Base-by-base conservation (phyloP, 2,888 invertebrate genomes). In the Erebia ligea region DNA sequence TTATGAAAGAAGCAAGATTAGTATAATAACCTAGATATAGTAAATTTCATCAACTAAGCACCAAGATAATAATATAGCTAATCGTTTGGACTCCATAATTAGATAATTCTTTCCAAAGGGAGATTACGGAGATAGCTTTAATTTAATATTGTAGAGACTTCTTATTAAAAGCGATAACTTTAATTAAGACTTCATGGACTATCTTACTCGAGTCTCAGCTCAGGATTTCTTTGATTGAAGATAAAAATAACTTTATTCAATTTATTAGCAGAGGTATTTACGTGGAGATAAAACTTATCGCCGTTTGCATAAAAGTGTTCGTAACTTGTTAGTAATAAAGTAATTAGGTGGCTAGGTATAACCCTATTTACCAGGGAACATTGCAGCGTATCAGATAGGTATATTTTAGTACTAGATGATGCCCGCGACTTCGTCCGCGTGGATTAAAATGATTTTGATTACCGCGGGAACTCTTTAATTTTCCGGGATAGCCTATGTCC, bases 141-240 rank as follows among this genome's bases (percentile, higher is more conserved):
- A 52, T 52, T 64, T 56, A 56, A 54, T 56, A 54, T 42, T 19
- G 52, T 66, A 72, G 52, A 67, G 63, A 68, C 40, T 61, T 66
- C 62, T 70, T 68, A 72, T 74, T 72, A 74, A 70, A 72, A 69
- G 67, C 68, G 62, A 70, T 74, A 72, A 72, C 66, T 56, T 69
- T 67, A 68, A 72, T 72, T 72, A 45, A 68, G 63, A 56, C 72
- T 58, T 54, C 59, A 68, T 59, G 57, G 48, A 68, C 64, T 52
- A 67, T 62, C 50, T 62, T 69, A 45, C 62, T 25, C 8, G 13
- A 62, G 62, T 62, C 62, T 54, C 54, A 62, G 56, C n/a, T n/a
- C n/a, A 68, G 62, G 62, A 68, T 62, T 68, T 25, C 68, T 56
- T 42, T 68, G 40, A 62, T 68, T 68, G 54, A 61, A 62, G 62